Evolutionary conservation across 2,888 invertebrate genomes (phyloP), one percentile per base, ranked within the genome.

Genomic region (Sesia apiformis): DNA sequence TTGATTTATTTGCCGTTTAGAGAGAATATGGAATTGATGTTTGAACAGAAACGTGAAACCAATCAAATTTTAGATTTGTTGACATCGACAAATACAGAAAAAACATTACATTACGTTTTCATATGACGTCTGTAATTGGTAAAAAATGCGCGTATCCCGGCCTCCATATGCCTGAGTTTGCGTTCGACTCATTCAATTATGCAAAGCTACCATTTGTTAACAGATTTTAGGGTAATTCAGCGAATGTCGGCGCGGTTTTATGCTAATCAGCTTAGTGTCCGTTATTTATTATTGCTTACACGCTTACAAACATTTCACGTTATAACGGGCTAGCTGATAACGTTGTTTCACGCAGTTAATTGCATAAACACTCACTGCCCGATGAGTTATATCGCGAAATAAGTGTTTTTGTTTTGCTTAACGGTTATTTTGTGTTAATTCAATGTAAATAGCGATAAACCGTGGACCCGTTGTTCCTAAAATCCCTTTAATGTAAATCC

Each of bases 121-220:
- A 23, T 4, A 7, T 23, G 8, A 4, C 57, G 52, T 52, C 53
- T 52, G 52, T 52, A 65, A 69, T 66, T 65, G 63, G 59, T 62
- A 60, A 58, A 65, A 72, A 69, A 63, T 52, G 52, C 38, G 52
- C 63, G 63, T 59, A 64, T 63, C 65, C 68, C 64, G 66, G 63
- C 61, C 69, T 73, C 74, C 80, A 78, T 81, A 82, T 79, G 83
- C 67, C 70, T 56, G 70, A 68, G 74, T 78, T 82, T 75, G 70
- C 76, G 70, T 76, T 72, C 62, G 65, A 74, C 74, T 75, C 76
- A 80, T 84, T 84, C 75, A 85, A 84, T 86, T 87, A 88, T 85
- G 87, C 81, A 86, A 83, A 87, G 81, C 87, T 67, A 73, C 83
- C 84, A 88, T 87, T 85, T 83, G 87, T 87, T 88, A 85, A 82